These are phyloP conservation scores for Nasua narica DNA, from an alignment of 2,797 vertebrate species.

Conservation along the genomic window DNA sequence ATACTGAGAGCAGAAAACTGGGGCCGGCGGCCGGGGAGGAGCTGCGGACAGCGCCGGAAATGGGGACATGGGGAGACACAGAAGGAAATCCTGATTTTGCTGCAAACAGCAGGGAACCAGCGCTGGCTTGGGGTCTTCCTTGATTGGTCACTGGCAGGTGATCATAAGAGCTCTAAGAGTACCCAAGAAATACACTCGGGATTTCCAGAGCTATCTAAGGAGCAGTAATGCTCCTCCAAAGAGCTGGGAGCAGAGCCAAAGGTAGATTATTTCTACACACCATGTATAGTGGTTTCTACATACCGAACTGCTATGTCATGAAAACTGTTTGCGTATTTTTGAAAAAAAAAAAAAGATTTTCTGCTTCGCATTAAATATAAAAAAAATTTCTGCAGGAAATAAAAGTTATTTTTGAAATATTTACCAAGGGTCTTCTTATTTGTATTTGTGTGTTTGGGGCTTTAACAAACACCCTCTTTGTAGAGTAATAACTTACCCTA, in stretches of 20 bases:
- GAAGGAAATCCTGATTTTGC: background rate
- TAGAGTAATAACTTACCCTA: background rate
- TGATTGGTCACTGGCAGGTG: too few species aligned
- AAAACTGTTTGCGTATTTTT: background rate
- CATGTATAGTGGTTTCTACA: background rate
- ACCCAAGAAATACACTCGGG: background rate
- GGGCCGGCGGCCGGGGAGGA: rapidly evolving
- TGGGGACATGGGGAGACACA: too few species aligned
- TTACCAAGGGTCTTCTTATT: background rate
- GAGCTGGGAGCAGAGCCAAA: background rate
- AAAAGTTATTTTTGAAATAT: background rate
- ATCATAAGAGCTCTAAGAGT: background rate
- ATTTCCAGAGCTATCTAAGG: background rate
- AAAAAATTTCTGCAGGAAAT: background rate
- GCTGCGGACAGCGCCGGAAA: rapidly evolving
- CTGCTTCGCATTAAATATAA: background rate
- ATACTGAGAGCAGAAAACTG: background rate
- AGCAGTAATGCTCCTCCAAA: background rate
- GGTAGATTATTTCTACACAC: background rate
- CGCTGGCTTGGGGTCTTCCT: background rate
- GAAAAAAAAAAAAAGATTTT: background rate
- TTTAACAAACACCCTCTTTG: background rate
- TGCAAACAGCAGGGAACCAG: background rate
- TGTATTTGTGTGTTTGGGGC: background rate
- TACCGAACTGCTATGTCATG: background rate